A percentile compares a stretch with the other conserved stretches of the same genome.
Conservation (phyloP, 1,140 invertebrate genomes). For the Penaeus indicus region DNA sequence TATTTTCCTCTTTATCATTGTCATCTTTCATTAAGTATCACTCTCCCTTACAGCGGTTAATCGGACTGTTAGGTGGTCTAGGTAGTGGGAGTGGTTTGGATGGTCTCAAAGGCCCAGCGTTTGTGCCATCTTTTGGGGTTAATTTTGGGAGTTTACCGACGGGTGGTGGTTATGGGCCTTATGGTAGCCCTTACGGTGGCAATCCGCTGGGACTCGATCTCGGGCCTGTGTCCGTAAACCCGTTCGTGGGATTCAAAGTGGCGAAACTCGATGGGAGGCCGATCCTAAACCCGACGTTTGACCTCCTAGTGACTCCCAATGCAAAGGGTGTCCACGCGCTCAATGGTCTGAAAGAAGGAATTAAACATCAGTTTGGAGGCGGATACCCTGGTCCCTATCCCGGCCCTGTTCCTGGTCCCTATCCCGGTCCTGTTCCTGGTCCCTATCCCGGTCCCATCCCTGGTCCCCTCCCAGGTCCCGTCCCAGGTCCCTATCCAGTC, state of each 20-base stretch:
- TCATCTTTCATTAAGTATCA: background rate
- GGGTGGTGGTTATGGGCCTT: constrained; percentile 30
- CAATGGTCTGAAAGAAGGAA: constrained; percentile 26
- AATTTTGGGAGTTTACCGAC: constrained; percentile 52
- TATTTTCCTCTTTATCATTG: background rate
- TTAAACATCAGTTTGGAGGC: background rate
- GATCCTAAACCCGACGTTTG: constrained; percentile 55
- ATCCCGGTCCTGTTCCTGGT: background rate
- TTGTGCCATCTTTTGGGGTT: constrained; percentile 47
- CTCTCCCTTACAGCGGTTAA: constrained; percentile 46
- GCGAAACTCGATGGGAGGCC: constrained; percentile 50
- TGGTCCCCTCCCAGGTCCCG: too few species aligned
- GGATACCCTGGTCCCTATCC: background rate
- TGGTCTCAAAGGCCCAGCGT: constrained; percentile 23
- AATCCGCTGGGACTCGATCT: constrained; percentile 62
- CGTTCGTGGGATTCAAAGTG: constrained; percentile 61
- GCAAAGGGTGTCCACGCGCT: constrained; percentile 49
- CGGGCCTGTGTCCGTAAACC: constrained; percentile 61
- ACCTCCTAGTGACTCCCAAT: constrained; percentile 62
- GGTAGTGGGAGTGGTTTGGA: constrained; percentile 43
- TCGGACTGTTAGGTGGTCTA: constrained; percentile 40
- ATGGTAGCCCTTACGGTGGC: background rate
- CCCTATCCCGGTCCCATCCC: background rate
- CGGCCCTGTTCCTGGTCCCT: background rate
- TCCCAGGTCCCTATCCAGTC: too few species aligned